A percentile compares a stretch with the other conserved stretches of the same genome.
Conservation (phyloP, 1,140 invertebrate genomes). For the Phymastichus coffea region DNA sequence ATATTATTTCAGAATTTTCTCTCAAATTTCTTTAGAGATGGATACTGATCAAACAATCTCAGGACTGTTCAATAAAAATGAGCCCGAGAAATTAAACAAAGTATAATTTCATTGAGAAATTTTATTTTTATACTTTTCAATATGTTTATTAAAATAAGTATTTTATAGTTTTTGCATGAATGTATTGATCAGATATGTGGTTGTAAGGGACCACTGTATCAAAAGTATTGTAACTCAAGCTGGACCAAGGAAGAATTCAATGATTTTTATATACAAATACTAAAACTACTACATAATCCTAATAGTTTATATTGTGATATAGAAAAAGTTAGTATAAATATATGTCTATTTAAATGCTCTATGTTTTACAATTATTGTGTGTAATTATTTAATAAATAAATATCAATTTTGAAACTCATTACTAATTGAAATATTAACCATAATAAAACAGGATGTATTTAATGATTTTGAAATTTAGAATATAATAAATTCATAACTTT, state of each 20-base stretch:
- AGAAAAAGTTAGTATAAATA: conserved; percentile 36
- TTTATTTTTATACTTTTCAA: not conserved
- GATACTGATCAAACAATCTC: too few relatives aligned
- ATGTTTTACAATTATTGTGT: too few relatives aligned
- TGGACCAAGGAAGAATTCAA: conserved; percentile 45
- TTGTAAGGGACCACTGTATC: conserved; percentile 36
- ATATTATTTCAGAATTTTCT: too few relatives aligned
- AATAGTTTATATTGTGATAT: conserved; percentile 38
- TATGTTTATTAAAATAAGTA: not conserved
- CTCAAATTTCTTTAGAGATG: too few relatives aligned
- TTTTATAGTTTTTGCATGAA: conserved; percentile 43
- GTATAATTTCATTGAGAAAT: not conserved
- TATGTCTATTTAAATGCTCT: not conserved
- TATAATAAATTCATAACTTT: too few relatives aligned
- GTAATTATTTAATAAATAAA: too few relatives aligned
- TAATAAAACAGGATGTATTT: too few relatives aligned
- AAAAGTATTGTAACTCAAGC: conserved; percentile 41
- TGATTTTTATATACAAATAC: conserved; percentile 36
- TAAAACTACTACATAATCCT: conserved; percentile 38
- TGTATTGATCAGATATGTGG: conserved; percentile 50
- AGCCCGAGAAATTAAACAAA: too few relatives aligned
- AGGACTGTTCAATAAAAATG: too few relatives aligned
- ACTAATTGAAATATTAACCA: too few relatives aligned
- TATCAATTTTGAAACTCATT: conserved; percentile 17
- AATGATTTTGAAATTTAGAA: too few relatives aligned